Percentiles rank a stretch among this genome's conserved stretches.
phyloP scores from a whole-genome alignment of 1,140 invertebrate species.

The Drosophila arawakana region DNA sequence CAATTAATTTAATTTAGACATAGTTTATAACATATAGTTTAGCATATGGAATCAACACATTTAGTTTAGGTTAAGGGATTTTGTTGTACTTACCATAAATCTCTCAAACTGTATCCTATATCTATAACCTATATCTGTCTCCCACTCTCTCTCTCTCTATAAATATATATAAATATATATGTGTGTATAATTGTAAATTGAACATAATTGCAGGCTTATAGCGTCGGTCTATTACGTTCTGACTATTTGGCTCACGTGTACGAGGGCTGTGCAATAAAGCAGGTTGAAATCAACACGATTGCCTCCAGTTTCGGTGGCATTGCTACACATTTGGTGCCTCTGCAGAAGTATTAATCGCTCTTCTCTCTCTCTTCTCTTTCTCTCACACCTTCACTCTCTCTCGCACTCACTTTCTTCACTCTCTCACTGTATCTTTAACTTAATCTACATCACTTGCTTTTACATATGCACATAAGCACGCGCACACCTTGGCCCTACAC shows the following conservation, averaged over 20 bases:
- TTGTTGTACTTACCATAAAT: conserved; percentile 41
- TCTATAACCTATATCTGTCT: no score
- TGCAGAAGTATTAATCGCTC: conserved; percentile 88
- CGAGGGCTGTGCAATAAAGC: conserved; percentile 87
- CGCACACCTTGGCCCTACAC: no score
- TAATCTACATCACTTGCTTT: no score
- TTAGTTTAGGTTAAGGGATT: conserved; percentile 56
- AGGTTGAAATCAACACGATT: conserved; percentile 92
- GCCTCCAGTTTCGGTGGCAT: conserved; percentile 90
- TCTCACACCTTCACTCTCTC: conserved; percentile 11
- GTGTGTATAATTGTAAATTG: conserved; percentile 64
- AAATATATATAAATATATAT: no score
- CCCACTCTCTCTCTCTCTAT: no score
- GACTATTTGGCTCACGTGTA: conserved; percentile 90
- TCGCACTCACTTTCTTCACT: conserved; percentile 3
- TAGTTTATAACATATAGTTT: conserved; percentile 9
- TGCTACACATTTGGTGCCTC: conserved; percentile 86
- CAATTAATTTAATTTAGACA: conserved; percentile 3
- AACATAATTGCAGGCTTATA: conserved; percentile 83
- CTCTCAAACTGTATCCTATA: no score
- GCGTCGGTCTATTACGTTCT: conserved; percentile 89
- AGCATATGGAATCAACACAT: conserved; percentile 6
- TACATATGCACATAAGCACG: no score
- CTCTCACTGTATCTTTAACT: not conserved
- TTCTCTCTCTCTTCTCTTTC: conserved; percentile 50